phyloP scores from a whole-genome alignment of 2,113 vertebrate genomes.

The Arizona elegans region DNA sequence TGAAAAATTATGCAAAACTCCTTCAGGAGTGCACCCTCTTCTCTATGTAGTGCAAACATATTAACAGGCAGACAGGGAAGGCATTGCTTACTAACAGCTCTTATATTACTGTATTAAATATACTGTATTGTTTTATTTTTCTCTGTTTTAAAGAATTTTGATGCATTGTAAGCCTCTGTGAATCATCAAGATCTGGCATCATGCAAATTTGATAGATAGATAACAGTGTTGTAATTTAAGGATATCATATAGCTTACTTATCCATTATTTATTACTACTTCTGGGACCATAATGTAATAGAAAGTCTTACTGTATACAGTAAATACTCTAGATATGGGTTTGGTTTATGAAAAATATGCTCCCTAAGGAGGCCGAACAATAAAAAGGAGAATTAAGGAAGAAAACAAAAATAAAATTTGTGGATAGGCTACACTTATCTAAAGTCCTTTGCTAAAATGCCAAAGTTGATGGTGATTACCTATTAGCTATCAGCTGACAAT shows the following conservation, averaged over 20 bases:
- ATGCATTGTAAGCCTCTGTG: not conserved
- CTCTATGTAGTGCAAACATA: not conserved
- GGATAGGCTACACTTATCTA: not conserved
- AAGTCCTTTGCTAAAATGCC: not conserved
- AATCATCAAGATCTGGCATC: not conserved
- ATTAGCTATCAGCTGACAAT: not conserved
- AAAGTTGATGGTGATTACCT: not conserved
- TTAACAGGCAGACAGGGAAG: not conserved
- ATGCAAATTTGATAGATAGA: not conserved
- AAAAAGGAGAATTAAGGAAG: not conserved
- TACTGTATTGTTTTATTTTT: not conserved
- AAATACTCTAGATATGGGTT: not conserved
- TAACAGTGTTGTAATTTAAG: not conserved
- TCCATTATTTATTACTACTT: not conserved
- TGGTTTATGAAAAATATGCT: not conserved
- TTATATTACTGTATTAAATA: not conserved
- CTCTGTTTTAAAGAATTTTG: not conserved
- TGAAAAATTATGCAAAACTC: not conserved
- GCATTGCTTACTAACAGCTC: not conserved
- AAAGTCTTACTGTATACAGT: not conserved
- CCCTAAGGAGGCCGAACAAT: not conserved
- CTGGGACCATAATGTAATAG: not conserved
- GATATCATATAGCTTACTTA: not conserved
- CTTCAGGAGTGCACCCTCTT: not conserved
- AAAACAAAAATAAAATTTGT: not conserved